A percentile compares a stretch with the other conserved stretches of the same genome.
phyloP scores from a whole-genome alignment of 1,140 invertebrate species.

The Drosophila orosa region DNA sequence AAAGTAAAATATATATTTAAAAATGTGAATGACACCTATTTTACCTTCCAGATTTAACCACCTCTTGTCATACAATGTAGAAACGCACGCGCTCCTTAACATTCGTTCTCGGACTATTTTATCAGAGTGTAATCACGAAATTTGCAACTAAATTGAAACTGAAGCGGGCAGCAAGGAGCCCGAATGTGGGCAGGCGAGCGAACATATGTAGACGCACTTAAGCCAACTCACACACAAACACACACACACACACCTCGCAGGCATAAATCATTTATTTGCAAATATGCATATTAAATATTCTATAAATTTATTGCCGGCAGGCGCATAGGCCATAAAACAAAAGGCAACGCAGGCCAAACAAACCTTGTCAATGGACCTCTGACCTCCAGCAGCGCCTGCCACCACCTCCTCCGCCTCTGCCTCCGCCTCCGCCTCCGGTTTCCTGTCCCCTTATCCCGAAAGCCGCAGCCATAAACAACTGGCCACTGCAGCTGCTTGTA shows the following conservation, averaged over 20 bases:
- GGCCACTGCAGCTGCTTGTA: slow-evolving; percentile 56
- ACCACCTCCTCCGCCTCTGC: not conserved
- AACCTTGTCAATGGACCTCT: slow-evolving; percentile 52
- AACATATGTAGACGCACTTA: slow-evolving; percentile 63
- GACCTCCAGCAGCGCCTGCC: slow-evolving; percentile 8
- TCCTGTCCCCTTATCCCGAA: not conserved
- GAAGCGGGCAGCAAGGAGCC: slow-evolving; percentile 21
- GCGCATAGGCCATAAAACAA: slow-evolving; percentile 58
- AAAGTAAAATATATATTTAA: not conserved
- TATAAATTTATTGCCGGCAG: slow-evolving; percentile 72
- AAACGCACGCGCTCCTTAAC: not conserved
- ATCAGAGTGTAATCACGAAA: slow-evolving; percentile 15
- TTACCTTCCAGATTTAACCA: no score
- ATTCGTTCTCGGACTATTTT: slow-evolving; percentile 3
- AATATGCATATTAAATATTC: slow-evolving; percentile 77
- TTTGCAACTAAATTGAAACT: slow-evolving; percentile 53
- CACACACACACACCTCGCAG: slow-evolving; percentile 29
- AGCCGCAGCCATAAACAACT: slow-evolving; percentile 59
- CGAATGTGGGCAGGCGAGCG: slow-evolving; percentile 23
- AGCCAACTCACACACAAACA: slow-evolving; percentile 26
- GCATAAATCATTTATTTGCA: slow-evolving; percentile 74
- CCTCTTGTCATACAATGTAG: no score
- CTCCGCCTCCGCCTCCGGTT: not conserved
- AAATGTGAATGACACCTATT: not conserved
- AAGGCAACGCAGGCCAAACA: slow-evolving; percentile 56